phyloP scores from a whole-genome alignment of 1,140 invertebrate genomes.

The Oncopodura yosiiana region DNA sequence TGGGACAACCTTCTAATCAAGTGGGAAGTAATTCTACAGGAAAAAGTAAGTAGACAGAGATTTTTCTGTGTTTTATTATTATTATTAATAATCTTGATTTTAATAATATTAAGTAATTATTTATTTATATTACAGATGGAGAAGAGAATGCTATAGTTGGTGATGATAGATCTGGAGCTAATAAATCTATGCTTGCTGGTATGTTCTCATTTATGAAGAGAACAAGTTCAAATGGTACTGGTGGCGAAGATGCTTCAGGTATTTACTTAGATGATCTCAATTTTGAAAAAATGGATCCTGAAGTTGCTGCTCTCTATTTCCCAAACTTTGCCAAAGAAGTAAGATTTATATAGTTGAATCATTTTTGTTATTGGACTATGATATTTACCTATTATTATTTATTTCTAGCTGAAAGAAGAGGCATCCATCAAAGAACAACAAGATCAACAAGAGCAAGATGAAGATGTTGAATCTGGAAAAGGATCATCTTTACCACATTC shows the following conservation, averaged over 20 bases:
- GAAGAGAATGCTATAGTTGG: conserved; percentile 31
- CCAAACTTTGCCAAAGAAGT: conserved; percentile 41
- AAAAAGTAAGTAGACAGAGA: conserved; percentile 15
- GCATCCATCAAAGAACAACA: background rate
- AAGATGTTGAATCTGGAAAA: conserved; percentile 89
- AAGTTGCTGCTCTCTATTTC: conserved; percentile 82
- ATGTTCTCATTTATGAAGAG: conserved; percentile 88
- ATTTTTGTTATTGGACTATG: background rate
- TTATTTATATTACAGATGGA: background rate
- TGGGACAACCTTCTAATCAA: background rate
- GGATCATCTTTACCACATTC: conserved; percentile 87
- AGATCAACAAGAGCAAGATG: conserved; percentile 48
- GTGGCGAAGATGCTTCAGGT: conserved; percentile 59
- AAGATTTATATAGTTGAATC: background rate
- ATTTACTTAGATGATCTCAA: conserved; percentile 90
- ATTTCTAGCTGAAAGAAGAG: background rate
- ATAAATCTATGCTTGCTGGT: conserved; percentile 64
- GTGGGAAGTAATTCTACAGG: background rate
- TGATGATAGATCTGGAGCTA: conserved; percentile 33
- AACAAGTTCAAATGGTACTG: conserved; percentile 45
- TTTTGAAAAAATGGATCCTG: conserved; percentile 75
- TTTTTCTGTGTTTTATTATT: background rate
- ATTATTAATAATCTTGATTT: background rate
- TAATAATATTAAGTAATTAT: background rate
- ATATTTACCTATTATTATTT: background rate